A percentile compares a stretch with the other conserved stretches of the same genome.
These are phyloP conservation scores for Nomada goodeniana DNA, from an alignment of 2,888 invertebrate genomes.

Conservation along the genomic window DNA sequence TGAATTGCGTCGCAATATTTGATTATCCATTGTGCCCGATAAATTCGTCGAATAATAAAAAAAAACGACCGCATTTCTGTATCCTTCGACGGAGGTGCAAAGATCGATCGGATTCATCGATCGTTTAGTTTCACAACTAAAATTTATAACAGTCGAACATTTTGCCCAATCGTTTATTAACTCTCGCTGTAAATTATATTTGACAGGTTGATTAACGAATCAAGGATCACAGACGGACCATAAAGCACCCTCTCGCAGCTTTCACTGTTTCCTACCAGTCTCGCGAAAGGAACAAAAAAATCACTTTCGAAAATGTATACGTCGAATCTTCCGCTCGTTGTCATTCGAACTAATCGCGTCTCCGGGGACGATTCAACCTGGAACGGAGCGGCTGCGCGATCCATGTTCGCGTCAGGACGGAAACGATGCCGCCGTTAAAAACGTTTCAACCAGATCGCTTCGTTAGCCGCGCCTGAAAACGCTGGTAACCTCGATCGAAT, in stretches of 20 bases:
- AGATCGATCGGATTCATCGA: too few species aligned
- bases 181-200: background rate
- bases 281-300: background rate
- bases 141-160: background rate
- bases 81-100: too few species aligned
- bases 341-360: background rate
- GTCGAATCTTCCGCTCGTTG: too few species aligned
- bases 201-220: constrained; percentile 10
- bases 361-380: background rate
- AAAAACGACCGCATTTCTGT: too few species aligned
- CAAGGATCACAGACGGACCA: constrained; percentile 17
- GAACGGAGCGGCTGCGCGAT: too few species aligned
- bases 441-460: constrained; percentile 25
- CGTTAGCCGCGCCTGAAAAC: constrained; percentile 22
- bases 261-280: constrained; percentile 31
- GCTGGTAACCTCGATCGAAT: constrained; percentile 19
- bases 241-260: constrained; percentile 20
- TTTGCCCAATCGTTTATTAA: constrained; percentile 15
- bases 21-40: too few species aligned
- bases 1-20: too few species aligned
- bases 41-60: too few species aligned
- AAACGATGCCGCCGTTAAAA: background rate
- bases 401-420: background rate
- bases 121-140: too few species aligned
- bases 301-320: background rate